Evolutionary conservation across 2,888 invertebrate species (phyloP).

Genomic region (Zygothrica quintamaculata): DNA sequence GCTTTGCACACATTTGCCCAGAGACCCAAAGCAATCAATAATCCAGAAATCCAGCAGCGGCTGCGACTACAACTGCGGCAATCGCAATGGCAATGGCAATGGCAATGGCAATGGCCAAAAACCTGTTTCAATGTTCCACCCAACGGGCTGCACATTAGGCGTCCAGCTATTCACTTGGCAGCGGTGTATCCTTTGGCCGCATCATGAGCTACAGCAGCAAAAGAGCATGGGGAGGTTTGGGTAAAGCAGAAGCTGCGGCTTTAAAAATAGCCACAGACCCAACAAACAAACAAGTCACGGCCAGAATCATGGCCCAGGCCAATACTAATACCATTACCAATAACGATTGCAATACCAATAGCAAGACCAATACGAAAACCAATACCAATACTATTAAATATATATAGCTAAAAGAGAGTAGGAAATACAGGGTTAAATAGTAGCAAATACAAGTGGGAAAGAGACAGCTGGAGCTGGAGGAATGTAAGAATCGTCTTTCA

Average conservation of each 20-base stretch:
- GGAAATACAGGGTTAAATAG: constrained; percentile 13
- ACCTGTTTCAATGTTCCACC: constrained; percentile 56
- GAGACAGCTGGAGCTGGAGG: constrained; percentile 35
- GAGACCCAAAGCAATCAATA: constrained; percentile 79
- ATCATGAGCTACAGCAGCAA: constrained; percentile 3
- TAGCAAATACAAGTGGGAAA: constrained; percentile 3
- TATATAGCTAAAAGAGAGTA: constrained; percentile 28
- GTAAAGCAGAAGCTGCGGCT: constrained; percentile 28
- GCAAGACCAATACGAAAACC: constrained; percentile 4
- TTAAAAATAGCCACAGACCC: constrained; percentile 70
- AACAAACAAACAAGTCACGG: constrained; percentile 74
- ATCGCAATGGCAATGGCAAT: constrained; percentile 27
- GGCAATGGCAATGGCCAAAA: constrained; percentile 48
- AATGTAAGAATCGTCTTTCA: constrained; percentile 72
- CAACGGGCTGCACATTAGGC: constrained; percentile 72
- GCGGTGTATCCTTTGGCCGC: constrained; percentile 48
- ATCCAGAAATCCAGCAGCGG: constrained; percentile 51
- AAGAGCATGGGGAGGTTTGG: constrained; percentile 4
- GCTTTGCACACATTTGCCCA: constrained; percentile 63
- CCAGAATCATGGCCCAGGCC: constrained; percentile 51
- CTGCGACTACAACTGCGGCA: constrained; percentile 16
- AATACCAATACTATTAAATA: no score
- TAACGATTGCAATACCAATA: constrained; percentile 1
- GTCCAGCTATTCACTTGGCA: constrained; percentile 28
- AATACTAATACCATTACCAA: constrained; percentile 26